These are phyloP conservation scores for Dascyllus trimaculatus DNA, from an alignment of 2,113 vertebrate genomes.

Conservation along the genomic window DNA sequence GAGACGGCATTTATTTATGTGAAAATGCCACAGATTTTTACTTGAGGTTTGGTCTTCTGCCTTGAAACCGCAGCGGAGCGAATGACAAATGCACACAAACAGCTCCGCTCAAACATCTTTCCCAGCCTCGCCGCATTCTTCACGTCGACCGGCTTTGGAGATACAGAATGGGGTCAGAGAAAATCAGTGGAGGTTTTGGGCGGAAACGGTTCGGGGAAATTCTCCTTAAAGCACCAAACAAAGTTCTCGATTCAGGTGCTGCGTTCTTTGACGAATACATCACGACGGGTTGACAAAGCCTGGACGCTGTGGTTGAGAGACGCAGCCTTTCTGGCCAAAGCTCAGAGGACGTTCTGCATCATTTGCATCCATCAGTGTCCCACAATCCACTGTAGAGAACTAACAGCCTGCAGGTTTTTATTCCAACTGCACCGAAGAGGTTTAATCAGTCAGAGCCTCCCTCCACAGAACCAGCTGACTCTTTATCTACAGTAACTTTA, in stretches of 20 bases:
- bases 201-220: not conserved
- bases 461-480: no score
- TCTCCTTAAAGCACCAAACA: not conserved
- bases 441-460: no score
- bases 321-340: not conserved
- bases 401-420: not conserved
- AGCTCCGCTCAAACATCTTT: conserved; percentile 19
- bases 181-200: conserved; percentile 12
- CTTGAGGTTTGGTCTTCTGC: conserved; percentile 58
- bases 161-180: conserved; percentile 10
- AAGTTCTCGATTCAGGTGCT: fast-evolving
- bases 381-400: no score
- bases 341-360: not conserved
- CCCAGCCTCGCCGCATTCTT: conserved; percentile 40
- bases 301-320: no score
- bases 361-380: no score
- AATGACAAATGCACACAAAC: conserved; percentile 54
- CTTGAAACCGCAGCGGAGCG: conserved; percentile 51
- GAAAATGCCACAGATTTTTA: conserved; percentile 70
- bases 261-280: not conserved
- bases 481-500: no score
- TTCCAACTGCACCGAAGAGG: no score
- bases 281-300: not conserved
- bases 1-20: conserved; percentile 57
- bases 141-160: conserved; percentile 31